phyloP scores from a whole-genome alignment of 1,140 invertebrate species.

The Araneus ventricosus region DNA sequence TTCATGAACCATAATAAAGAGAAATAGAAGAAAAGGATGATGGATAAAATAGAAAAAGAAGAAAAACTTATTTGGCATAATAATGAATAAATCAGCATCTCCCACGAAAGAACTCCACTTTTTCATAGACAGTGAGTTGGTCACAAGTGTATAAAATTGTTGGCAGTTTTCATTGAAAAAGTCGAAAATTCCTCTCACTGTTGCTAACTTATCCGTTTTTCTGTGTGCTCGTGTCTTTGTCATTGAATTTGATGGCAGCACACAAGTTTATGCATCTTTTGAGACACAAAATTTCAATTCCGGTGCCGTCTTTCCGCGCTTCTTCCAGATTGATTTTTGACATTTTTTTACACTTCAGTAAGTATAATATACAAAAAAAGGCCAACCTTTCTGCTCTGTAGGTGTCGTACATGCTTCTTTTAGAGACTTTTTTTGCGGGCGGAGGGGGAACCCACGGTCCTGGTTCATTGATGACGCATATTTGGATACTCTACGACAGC shows the following conservation, averaged over 20 bases:
- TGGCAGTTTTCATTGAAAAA: neutral
- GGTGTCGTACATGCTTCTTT: slow-evolving; percentile 8
- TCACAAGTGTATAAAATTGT: neutral
- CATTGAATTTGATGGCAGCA: neutral
- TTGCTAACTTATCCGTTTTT: neutral
- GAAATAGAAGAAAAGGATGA: too few relatives aligned
- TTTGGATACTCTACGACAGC: slow-evolving; percentile 44
- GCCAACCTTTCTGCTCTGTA: slow-evolving; percentile 66
- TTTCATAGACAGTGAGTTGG: neutral
- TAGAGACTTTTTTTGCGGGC: too few relatives aligned
- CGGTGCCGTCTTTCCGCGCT: slow-evolving; percentile 35
- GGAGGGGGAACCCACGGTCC: neutral
- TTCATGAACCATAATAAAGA: too few relatives aligned
- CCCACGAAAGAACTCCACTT: neutral
- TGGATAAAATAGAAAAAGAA: too few relatives aligned
- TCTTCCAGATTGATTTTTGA: neutral
- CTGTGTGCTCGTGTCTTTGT: neutral
- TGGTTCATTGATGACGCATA: neutral
- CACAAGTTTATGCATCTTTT: slow-evolving; percentile 20
- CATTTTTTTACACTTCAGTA: slow-evolving; percentile 15
- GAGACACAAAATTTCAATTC: slow-evolving; percentile 62
- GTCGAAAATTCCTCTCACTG: neutral
- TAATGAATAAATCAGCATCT: neutral
- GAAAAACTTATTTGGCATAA: neutral
- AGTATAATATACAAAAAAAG: slow-evolving; percentile 67